Evolutionary conservation across 1,140 invertebrate genomes (phyloP).

Genomic region (Drosophila azteca): DNA sequence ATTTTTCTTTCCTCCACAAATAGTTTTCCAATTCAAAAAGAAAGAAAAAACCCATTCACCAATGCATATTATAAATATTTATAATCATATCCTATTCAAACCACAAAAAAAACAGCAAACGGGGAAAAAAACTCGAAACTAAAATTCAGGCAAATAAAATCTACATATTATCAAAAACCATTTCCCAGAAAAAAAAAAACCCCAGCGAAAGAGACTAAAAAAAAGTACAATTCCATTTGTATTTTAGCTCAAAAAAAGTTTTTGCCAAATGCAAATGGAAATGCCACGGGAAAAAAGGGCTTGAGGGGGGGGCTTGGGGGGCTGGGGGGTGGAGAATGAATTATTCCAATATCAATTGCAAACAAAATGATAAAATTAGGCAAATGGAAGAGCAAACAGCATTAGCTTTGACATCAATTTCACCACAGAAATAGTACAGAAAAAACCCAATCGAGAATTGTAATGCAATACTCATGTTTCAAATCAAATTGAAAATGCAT

Average conservation of each 20-base stretch:
- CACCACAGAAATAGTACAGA: slow-evolving; percentile 9
- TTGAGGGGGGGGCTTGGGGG: too few species aligned
- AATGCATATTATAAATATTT: too few species aligned
- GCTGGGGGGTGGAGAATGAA: slow-evolving; percentile 9
- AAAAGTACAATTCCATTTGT: slow-evolving; percentile 19
- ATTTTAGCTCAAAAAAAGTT: slow-evolving; percentile 22
- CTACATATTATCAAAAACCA: slow-evolving; percentile 9
- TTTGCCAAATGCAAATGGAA: slow-evolving; percentile 29
- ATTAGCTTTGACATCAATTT: slow-evolving; percentile 47
- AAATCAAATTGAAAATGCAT: slow-evolving; percentile 5
- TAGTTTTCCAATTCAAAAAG: too few species aligned
- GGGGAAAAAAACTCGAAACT: slow-evolving; percentile 5
- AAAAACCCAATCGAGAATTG: slow-evolving; percentile 1
- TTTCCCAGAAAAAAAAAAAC: slow-evolving; percentile 1
- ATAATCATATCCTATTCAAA: too few species aligned
- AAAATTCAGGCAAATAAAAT: slow-evolving; percentile 12
- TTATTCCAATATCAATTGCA: slow-evolving; percentile 25
- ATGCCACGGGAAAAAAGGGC: background rate
- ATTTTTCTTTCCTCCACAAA: too few species aligned
- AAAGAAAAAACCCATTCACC: too few species aligned
- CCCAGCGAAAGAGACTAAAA: background rate
- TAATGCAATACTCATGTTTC: slow-evolving; percentile 7
- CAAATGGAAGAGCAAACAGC: slow-evolving; percentile 53
- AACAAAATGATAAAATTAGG: slow-evolving; percentile 41
- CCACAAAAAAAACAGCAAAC: too few species aligned